A percentile compares a stretch with the other conserved stretches of the same genome.
Evolutionary conservation across 35 echinoderm and acorn worm species (phyloP).

Genomic region (Eucidaris tribuloides): DNA sequence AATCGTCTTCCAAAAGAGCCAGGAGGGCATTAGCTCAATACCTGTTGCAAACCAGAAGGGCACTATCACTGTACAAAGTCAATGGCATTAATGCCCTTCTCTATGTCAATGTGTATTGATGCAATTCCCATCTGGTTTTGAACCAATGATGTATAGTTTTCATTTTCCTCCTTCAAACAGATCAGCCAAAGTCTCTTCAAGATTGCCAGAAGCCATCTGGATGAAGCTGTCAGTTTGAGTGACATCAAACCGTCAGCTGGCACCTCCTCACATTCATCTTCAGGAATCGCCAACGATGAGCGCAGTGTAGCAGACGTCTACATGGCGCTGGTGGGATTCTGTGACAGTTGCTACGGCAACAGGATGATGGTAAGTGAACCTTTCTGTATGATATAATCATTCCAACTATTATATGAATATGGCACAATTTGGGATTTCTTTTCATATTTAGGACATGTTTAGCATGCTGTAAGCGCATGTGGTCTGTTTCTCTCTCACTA

Average conservation of each 20-base stretch:
- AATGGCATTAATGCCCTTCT: too few species aligned
- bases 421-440: neutral
- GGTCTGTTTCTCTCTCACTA: too few species aligned
- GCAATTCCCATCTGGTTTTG: too few species aligned
- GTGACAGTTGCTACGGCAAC: conserved; percentile 79
- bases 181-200: conserved; percentile 58
- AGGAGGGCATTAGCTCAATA: too few species aligned
- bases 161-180: conserved; percentile 1
- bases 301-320: conserved; percentile 33
- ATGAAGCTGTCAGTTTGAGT: conserved; percentile 40
- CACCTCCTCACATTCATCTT: neutral
- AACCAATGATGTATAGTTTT: neutral
- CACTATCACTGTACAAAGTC: too few species aligned
- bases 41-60: too few species aligned
- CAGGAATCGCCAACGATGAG: neutral
- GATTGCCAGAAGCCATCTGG: conserved; percentile 44
- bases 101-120: too few species aligned
- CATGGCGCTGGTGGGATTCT: conserved; percentile 80
- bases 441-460: too few species aligned
- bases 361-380: conserved; percentile 62
- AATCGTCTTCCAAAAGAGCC: too few species aligned
- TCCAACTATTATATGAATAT: neutral
- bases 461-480: too few species aligned
- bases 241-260: neutral
- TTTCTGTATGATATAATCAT: conserved; percentile 2